Base-by-base conservation (phyloP, 1,140 invertebrate genomes). In the Brachionus rotundiformis region DNA sequence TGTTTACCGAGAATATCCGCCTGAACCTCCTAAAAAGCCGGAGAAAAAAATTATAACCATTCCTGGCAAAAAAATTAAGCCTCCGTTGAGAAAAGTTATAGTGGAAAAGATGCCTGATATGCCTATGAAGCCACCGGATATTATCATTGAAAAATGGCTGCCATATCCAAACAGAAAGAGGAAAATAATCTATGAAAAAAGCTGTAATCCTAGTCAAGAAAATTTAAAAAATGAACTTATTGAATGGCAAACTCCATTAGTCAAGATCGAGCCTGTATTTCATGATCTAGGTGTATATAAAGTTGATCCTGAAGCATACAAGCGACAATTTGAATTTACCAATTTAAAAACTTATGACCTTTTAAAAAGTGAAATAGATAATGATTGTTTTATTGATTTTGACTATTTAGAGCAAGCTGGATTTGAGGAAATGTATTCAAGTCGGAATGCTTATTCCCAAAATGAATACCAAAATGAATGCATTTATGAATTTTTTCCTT, bases 101-200 rank as follows among this genome's bases (percentile, higher is more conserved):
- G 59, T 81, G 7, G 80, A 81, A 29, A 61, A 59, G 31, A 11
- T 81, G 19, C 80, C 80, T n/a, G 36, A 63, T 10, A 25, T 81
- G 19, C 80, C 80, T 10, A 8, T n/a, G 3, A 81, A 81, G 25
- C 80, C 80, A 47, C 61, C 54, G n/a, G 61, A 29, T 65, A 33
- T 81, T 8, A 81, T 81, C 25, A 59, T 81, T 6, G 80, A 81
- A 71, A 61, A 59, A 59, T 81, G 80, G 80, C 31, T 81, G 1
- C 80, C 80, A 7, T 81, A 81, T 59, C 61, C 61, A 54, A 39
- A 71, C 29, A 39, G 16, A 33, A 81, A 81, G 25, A 6, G 63
- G 44, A 44, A 31, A 47, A 44, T 81, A 25, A 68, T 81, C 8
- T 81, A 71, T 54, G 36, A 81, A 71, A 81, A 54, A 71, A 11